Base-by-base conservation (phyloP, 2,797 vertebrate genomes). In the Linurgus olivaceus region DNA sequence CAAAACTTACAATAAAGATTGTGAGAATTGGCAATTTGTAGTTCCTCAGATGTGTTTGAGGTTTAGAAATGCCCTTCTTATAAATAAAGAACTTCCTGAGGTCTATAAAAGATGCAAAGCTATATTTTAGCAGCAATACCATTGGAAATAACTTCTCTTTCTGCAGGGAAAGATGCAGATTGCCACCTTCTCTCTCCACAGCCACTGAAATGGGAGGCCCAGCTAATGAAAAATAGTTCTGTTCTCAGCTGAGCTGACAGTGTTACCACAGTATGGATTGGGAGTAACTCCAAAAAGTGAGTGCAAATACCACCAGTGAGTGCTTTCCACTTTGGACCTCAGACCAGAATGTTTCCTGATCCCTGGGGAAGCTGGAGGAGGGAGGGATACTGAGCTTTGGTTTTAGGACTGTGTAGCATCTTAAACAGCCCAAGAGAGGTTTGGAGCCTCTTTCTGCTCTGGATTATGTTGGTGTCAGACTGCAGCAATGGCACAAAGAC, bases 231-330 rank as follows among this genome's bases (percentile, higher is more conserved):
- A 84, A 76, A 50, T 40, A 28, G 26, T 73, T 50, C 67, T 81
- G 81, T 58, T 83, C 58, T 88, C 42, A 80, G 81, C 68, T 92
- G 92, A 83, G 54, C n/a, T 0, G 13, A 84, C 63, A 52, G 8
- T 50, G 35, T 58, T 83, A 66, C 72, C 84, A 74, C n/a, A 8
- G 54, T 7, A 75, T 51, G 81, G 54, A 80, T 4, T 75, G 61
- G 89, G 91, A 91, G 28, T 25, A 54, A 57, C 57, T 92, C 92
- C 85, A 93, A 68, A 75, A 92, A 75, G 57, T 29, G 71, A 86
- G 33, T 40, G 54, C 73, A 94, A 83, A 88, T 35, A 88, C 40
- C 92, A 77, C 79, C 70, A 44, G 42, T 44, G 42, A 44, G 42
- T 44, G 51, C 54, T 78, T 94, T 88, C 78, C 66, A 42, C 62